These are phyloP conservation scores for Chionis minor DNA, from an alignment of 2,113 vertebrate species.

Conservation along the genomic window DNA sequence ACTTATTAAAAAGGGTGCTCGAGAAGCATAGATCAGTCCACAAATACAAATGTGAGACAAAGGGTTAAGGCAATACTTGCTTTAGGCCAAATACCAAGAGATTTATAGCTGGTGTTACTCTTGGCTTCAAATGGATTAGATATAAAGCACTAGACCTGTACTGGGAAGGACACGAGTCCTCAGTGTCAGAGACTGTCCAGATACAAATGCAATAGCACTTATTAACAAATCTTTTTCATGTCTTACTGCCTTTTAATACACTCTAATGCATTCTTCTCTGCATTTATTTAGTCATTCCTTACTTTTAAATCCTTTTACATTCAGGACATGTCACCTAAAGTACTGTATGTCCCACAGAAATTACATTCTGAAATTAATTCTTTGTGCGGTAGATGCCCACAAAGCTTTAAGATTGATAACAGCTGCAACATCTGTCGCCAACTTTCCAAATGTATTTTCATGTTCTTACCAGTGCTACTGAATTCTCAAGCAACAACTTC, in stretches of 20 bases:
- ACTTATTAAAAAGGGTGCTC: not conserved
- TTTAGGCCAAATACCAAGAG: not conserved
- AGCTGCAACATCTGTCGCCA: not conserved
- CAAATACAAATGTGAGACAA: not conserved
- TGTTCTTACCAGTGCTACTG: too few relatives aligned
- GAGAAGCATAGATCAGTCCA: not conserved
- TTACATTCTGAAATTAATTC: not conserved
- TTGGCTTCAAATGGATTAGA: not conserved
- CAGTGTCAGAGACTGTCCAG: not conserved
- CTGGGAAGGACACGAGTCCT: not conserved
- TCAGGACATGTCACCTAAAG: not conserved
- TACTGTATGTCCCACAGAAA: not conserved
- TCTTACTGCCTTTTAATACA: not conserved
- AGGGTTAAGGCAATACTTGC: not conserved
- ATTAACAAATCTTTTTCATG: not conserved
- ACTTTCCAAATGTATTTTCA: too few relatives aligned
- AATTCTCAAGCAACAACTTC: too few relatives aligned
- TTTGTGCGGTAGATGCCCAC: not conserved
- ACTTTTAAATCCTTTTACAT: not conserved
- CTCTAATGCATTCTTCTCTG: not conserved
- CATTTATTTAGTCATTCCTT: not conserved
- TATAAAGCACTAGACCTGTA: not conserved
- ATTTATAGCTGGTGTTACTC: not conserved
- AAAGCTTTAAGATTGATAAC: not conserved
- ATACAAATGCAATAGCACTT: not conserved